Evolutionary conservation across 1,140 invertebrate genomes (phyloP).

Genomic region (Pseudomyrmex gracilis): DNA sequence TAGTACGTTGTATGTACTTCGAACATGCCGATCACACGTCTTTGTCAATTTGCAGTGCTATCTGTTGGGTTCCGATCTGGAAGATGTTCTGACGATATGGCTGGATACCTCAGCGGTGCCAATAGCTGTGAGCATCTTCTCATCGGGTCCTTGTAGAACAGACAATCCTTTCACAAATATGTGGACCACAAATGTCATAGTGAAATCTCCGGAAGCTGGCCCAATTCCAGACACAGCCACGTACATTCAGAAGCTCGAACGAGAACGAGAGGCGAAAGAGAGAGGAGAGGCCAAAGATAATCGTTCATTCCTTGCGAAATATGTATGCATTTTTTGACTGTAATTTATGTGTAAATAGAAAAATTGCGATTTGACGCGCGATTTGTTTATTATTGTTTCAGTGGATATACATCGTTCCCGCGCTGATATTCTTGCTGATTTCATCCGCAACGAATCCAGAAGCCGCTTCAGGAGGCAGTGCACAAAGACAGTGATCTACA

Average conservation of each 20-base stretch:
- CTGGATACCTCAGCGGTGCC: conserved; percentile 80
- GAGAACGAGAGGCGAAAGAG: conserved; percentile 95
- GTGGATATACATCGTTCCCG: conserved; percentile 98
- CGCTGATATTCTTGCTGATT: conserved; percentile 93
- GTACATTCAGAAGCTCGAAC: conserved; percentile 96
- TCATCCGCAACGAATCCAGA: conserved; percentile 94
- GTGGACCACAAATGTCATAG: conserved; percentile 80
- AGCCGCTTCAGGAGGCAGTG: conserved; percentile 82
- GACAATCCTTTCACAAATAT: conserved; percentile 74
- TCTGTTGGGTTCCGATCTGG: conserved; percentile 84
- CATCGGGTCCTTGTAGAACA: conserved; percentile 76
- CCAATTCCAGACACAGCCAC: conserved; percentile 93
- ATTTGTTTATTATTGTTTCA: conserved; percentile 84
- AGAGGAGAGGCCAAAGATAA: conserved; percentile 96
- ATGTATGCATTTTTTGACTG: conserved; percentile 89
- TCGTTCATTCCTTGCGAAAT: conserved; percentile 97
- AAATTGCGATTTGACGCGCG: neutral
- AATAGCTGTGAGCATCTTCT: conserved; percentile 78
- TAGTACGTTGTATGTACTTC: neutral
- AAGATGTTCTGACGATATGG: conserved; percentile 82
- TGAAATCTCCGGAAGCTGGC: conserved; percentile 81
- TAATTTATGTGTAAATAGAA: neutral
- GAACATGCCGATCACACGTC: neutral
- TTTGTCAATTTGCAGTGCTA: conserved; percentile 82
- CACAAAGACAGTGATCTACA: conserved; percentile 74